These are phyloP conservation scores for Clanis bilineata DNA, from an alignment of 2,888 invertebrate species.

Conservation along the genomic window DNA sequence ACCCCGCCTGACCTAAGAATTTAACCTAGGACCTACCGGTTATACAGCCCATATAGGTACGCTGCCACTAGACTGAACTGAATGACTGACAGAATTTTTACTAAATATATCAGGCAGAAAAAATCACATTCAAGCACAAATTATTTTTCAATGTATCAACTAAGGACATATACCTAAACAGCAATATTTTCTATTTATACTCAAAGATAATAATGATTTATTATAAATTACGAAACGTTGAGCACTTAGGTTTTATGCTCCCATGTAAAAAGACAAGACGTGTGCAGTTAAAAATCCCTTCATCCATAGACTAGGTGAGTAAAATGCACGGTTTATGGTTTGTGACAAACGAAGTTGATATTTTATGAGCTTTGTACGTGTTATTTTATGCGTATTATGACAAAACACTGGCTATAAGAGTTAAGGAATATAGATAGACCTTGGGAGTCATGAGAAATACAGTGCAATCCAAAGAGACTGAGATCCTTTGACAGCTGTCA, in stretches of 20 bases:
- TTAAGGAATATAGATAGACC: background rate
- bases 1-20: too few relatives aligned
- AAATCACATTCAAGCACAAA: background rate
- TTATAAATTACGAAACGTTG: background rate
- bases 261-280: background rate
- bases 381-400: background rate
- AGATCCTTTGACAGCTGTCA: too few relatives aligned
- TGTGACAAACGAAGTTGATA: background rate
- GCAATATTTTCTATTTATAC: background rate
- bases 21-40: too few relatives aligned
- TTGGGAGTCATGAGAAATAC: too few relatives aligned
- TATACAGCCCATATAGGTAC: too few relatives aligned
- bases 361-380: background rate
- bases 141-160: too few relatives aligned
- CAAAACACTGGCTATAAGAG: background rate
- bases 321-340: background rate
- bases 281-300: background rate
- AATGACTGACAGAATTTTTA: too few relatives aligned
- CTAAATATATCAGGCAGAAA: too few relatives aligned
- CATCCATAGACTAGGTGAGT: background rate
- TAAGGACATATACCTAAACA: background rate
- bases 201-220: slow-evolving; percentile 6
- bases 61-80: too few relatives aligned
- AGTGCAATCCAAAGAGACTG: too few relatives aligned
- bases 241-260: background rate